Evolutionary conservation across 2,888 invertebrate genomes (phyloP), one percentile per base, ranked within the genome.

Genomic region (Epistrophella euchroma): DNA sequence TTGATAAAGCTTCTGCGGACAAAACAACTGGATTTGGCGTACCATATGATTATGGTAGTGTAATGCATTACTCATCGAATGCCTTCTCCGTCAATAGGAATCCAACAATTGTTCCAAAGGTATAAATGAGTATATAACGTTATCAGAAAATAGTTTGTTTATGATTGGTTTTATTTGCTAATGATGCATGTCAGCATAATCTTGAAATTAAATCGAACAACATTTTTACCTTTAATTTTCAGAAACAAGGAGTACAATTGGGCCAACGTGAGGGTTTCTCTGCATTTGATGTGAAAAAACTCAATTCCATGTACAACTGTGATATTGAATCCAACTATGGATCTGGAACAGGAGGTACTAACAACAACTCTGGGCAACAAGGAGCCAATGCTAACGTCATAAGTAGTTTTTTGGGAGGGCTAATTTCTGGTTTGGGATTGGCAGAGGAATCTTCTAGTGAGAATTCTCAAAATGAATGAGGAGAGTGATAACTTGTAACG

Each of bases 11-110:
- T 0, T 72, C 93, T 17, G 90, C 92, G 13, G 92, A 93, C 10
- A 93, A 92, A 37, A 94, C 95, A 0, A 93, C 94, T 66, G 95
- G 94, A n/a, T 96, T 94, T 90, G 96, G 96, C 0, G 94, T 97
- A 0, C 93, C 94, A 0, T 97, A 97, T 90, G 97, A 97, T 91
- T 97, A 96, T 91, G 94, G 95, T 89, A 96, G 96, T 88, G 96
- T 97, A 0, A 96, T 97, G 96, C 97, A 97, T 90, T 97, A 97
- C 91, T 96, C 96, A 0, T 94, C 94, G 25, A 95, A 94, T 62
- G 96, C 97, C 4, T 97, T 97, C 92, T 96, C 96, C 2, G 93
- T 90, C 77, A 97, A 97, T 90, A 94, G 95, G 9, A 92, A 93
- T 89, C 94, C 95, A 17, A 97, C 97, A 0, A 96, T 97, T 70